Evolutionary conservation across 2,113 vertebrate genomes (phyloP).

Genomic region (Calidris pugnax): DNA sequence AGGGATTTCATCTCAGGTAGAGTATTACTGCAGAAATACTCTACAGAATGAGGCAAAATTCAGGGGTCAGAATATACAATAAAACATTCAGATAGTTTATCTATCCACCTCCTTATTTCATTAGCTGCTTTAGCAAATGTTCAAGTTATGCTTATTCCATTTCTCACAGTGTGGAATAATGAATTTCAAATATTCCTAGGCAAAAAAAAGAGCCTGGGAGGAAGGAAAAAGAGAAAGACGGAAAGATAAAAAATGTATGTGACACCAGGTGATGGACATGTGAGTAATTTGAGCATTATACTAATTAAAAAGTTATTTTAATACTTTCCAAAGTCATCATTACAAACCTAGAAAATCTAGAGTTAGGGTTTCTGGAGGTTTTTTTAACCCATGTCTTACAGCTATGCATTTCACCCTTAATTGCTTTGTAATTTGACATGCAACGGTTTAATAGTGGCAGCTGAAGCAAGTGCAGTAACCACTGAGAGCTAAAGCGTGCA

Average conservation of each 20-base stretch:
- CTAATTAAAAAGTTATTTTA: slow-evolving; percentile 1
- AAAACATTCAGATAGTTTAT: background rate
- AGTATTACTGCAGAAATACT: background rate
- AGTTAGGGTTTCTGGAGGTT: background rate
- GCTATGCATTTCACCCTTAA: background rate
- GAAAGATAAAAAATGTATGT: background rate
- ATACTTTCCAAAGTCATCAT: background rate
- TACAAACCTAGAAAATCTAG: background rate
- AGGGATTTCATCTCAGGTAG: background rate
- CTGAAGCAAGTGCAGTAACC: slow-evolving; percentile 18
- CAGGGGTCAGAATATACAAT: background rate
- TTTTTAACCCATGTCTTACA: background rate
- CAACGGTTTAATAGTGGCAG: background rate
- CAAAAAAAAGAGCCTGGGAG: background rate
- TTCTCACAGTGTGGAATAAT: background rate
- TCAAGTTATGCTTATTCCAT: background rate
- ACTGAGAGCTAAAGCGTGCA: background rate
- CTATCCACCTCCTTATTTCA: background rate
- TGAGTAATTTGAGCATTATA: background rate
- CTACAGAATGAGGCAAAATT: background rate
- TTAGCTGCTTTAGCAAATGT: background rate
- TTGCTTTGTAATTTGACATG: slow-evolving; percentile 30
- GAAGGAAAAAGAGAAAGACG: background rate
- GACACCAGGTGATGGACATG: background rate
- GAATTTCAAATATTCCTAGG: background rate